Base-by-base conservation (phyloP, 2,113 vertebrate genomes). In the Australoheros scitulus region DNA sequence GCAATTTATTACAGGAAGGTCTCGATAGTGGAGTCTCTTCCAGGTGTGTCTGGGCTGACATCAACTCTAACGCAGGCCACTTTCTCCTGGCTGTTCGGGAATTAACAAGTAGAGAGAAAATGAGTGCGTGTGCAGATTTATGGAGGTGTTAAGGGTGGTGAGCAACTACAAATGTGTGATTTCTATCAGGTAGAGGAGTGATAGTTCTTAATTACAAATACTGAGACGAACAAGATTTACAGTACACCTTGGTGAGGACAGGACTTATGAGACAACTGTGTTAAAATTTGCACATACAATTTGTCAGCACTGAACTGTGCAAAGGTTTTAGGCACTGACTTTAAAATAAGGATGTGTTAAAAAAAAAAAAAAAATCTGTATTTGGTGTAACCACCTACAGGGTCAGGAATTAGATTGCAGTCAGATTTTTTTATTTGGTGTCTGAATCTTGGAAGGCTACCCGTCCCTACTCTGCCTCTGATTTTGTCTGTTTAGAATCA, bases 21-120 rank as follows among this genome's bases (percentile, higher is more conserved):
- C 95, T 99, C 98, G 1, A 96, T 93, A 79, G 96, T 93, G 89
- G 97, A 94, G 0, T 95, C 94, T 90, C 95, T 96, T 92, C 92
- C 93, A 52, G 92, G 91, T 38, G 94, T 43, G n/a, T 97, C 96
- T 85, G 91, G 91, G 80, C 96, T 97, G 85, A 98, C 78, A 83
- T 96, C 96, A 68, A 98, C 96, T 95, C 97, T 96, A 95, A 98
- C 96, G 77, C 96, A 96, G 59, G 95, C 94, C 91, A 97, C 90
- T 94, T 97, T 97, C 95, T 98, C 97, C 92, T 97, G 96, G 95
- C 97, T 99, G 96, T 94, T 85, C 86, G 92, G 15, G 72, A 70
- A 63, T 11, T 43, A 68, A 72, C 43, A 29, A 61, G 82, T 4
- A 41, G 59, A 76, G 34, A 70, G 7, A 13, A 61, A 18, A 24